Evolutionary conservation across 2,888 invertebrate genomes (phyloP).

Genomic region (Cepaea hortensis): DNA sequence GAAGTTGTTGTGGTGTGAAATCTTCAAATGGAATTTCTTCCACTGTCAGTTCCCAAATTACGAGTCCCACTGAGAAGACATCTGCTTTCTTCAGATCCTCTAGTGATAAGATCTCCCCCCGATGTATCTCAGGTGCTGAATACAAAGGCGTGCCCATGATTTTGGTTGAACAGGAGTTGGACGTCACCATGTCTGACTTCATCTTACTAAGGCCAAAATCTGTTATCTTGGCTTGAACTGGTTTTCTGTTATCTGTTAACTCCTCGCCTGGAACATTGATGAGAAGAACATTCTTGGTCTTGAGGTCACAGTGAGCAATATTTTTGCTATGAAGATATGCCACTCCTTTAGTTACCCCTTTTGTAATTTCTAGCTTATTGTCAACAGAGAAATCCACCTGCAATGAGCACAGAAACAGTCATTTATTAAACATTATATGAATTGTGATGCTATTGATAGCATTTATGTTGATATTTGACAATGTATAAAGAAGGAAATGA

Average conservation of each 20-base stretch:
- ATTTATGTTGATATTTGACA: no score
- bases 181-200: constrained; percentile 50
- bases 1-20: neutral
- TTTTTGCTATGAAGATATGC: constrained; percentile 53
- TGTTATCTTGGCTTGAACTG: constrained; percentile 53
- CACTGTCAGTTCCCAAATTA: constrained; percentile 12
- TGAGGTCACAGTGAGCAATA: constrained; percentile 48
- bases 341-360: constrained; percentile 49
- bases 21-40: constrained; percentile 36
- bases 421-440: no score
- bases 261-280: constrained; percentile 39
- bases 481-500: no score
- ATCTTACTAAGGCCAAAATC: constrained; percentile 60
- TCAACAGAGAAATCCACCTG: constrained; percentile 52
- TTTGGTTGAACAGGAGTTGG: constrained; percentile 13
- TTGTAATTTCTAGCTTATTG: constrained; percentile 52
- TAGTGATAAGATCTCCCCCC: constrained; percentile 2
- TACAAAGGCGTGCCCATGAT: constrained; percentile 22
- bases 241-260: neutral
- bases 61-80: constrained; percentile 17
- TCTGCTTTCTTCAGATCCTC: constrained; percentile 25
- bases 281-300: constrained; percentile 53
- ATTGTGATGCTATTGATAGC: no score
- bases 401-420: neutral
- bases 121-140: constrained; percentile 26